Percentiles rank a stretch among this genome's conserved stretches.
phyloP scores from a whole-genome alignment of 2,797 vertebrate genomes.

The Epinephelus malabaricus region DNA sequence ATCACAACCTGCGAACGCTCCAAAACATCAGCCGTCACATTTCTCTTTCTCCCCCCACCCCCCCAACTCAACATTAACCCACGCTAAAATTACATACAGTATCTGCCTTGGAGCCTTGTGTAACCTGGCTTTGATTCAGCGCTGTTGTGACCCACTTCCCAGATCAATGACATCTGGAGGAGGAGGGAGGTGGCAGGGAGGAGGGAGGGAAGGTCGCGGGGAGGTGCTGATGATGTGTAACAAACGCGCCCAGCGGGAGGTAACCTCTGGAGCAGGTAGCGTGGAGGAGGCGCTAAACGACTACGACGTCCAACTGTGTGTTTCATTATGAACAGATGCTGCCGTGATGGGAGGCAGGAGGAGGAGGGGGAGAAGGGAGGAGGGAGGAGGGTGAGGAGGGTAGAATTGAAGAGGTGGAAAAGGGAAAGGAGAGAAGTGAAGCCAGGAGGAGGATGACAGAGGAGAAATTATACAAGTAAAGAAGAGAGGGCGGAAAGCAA shows the following conservation, averaged over 20 bases:
- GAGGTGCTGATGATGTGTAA: conserved; percentile 73
- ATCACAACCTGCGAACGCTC: conserved; percentile 23
- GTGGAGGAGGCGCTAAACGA: conserved; percentile 76
- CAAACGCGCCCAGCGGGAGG: conserved; percentile 71
- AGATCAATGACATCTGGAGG: conserved; percentile 76
- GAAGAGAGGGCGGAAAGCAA: too few relatives aligned
- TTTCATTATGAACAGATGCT: conserved; percentile 85
- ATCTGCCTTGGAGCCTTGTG: conserved; percentile 51
- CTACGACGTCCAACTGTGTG: conserved; percentile 74
- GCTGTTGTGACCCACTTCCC: conserved; percentile 75
- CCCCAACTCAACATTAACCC: conserved; percentile 31
- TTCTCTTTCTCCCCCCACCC: background rate
- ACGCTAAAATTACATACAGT: conserved; percentile 61
- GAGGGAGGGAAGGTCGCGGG: conserved; percentile 42
- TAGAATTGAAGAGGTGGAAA: background rate
- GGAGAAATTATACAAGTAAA: background rate
- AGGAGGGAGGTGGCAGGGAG: conserved; percentile 31
- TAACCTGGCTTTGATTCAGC: conserved; percentile 68
- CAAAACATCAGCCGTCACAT: conserved; percentile 18
- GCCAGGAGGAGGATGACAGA: background rate
- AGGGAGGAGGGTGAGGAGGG: background rate
- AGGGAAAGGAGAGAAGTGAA: background rate
- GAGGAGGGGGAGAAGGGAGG: background rate
- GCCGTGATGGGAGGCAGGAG: conserved; percentile 52
- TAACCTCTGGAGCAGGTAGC: conserved; percentile 82